Conservation (phyloP, 2,113 vertebrate species). For the Tetrax tetrax region DNA sequence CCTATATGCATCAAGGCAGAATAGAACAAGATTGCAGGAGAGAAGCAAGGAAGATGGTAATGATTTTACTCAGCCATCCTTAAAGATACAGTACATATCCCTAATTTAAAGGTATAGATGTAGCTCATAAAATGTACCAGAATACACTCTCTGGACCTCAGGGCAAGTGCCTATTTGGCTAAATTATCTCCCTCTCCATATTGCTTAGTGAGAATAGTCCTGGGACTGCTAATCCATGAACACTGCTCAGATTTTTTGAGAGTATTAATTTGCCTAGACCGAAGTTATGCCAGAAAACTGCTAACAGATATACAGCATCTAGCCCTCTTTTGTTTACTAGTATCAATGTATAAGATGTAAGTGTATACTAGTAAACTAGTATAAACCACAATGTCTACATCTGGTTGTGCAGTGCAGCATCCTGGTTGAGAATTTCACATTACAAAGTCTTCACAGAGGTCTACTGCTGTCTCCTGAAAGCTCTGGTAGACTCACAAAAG, state of each 20-base stretch:
- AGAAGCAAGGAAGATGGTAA: neutral
- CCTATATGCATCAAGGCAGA: neutral
- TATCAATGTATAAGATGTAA: neutral
- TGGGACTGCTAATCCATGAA: neutral
- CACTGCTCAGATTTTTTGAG: neutral
- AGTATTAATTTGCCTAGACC: neutral
- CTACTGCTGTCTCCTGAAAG: neutral
- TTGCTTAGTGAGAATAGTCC: neutral
- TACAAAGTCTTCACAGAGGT: neutral
- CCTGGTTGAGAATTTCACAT: neutral
- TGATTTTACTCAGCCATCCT: neutral
- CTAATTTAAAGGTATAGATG: neutral
- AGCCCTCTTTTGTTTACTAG: neutral
- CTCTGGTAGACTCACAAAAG: neutral
- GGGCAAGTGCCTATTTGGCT: neutral
- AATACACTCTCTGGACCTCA: neutral
- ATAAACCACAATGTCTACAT: neutral
- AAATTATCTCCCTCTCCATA: neutral
- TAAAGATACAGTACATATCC: neutral
- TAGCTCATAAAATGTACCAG: neutral
- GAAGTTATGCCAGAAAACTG: neutral
- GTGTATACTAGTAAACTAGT: neutral
- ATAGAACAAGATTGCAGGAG: neutral
- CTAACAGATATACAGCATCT: neutral
- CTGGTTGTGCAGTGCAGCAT: neutral